These are phyloP conservation scores for Hydroisotoma schaefferi DNA, from an alignment of 2,888 invertebrate species.

Conservation along the genomic window DNA sequence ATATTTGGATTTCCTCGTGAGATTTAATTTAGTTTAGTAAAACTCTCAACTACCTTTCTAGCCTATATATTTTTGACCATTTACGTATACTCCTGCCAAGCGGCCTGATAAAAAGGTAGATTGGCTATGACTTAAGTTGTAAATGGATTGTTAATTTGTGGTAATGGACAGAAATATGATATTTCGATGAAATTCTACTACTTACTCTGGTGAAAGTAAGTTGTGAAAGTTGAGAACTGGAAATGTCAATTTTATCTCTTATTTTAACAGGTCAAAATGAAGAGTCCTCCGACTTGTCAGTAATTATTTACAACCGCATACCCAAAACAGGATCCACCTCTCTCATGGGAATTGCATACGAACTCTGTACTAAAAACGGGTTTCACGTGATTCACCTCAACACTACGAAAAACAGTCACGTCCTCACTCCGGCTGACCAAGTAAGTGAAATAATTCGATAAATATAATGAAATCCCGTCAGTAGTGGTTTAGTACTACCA, in stretches of 20 bases:
- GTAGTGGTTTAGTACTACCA: too few species aligned
- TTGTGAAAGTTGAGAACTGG: too few species aligned
- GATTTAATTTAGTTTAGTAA: too few species aligned
- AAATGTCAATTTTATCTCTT: slow-evolving; percentile 8
- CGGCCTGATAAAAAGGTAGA: too few species aligned
- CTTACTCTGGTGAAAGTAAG: too few species aligned
- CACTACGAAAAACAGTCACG: slow-evolving; percentile 91
- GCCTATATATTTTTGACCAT: too few species aligned
- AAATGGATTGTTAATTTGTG: too few species aligned
- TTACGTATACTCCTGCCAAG: too few species aligned
- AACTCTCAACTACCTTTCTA: too few species aligned
- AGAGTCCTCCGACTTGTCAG: slow-evolving; percentile 59
- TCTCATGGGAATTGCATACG: slow-evolving; percentile 87
- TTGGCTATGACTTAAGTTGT: too few species aligned
- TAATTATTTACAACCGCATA: slow-evolving; percentile 91
- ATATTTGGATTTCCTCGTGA: background rate
- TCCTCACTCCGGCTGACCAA: slow-evolving; percentile 90
- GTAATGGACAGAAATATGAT: too few species aligned
- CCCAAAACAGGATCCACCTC: slow-evolving; percentile 97
- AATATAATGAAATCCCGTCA: slow-evolving; percentile 12
- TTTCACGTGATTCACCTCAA: slow-evolving; percentile 91
- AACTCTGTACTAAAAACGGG: slow-evolving; percentile 69
- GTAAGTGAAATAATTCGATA: slow-evolving; percentile 51
- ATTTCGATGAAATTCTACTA: too few species aligned
- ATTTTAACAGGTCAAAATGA: slow-evolving; percentile 30